phyloP scores from a whole-genome alignment of 2,113 vertebrate species.

The Peromyscus maniculatus region DNA sequence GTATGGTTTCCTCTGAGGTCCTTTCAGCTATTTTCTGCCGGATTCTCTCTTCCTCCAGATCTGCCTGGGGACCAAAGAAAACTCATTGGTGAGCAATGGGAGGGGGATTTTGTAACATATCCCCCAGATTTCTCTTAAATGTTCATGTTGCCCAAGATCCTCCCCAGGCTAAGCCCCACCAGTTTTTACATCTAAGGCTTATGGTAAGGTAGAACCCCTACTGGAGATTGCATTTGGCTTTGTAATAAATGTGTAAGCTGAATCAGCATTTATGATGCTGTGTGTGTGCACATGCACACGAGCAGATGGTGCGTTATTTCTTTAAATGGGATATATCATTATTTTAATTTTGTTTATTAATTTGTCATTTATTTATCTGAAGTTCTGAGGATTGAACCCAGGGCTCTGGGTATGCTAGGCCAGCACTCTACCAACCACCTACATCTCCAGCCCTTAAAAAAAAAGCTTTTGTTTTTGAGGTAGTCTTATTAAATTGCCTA shows the following conservation, averaged over 20 bases:
- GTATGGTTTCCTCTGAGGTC: conserved; percentile 89
- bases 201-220: neutral
- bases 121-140: neutral
- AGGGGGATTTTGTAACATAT: too few relatives aligned
- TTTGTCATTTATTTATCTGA: neutral
- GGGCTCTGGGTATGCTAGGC: neutral
- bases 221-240: neutral
- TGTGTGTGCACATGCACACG: neutral
- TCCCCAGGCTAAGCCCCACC: neutral
- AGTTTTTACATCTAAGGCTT: neutral
- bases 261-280: neutral
- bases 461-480: neutral
- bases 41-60: conserved; percentile 95
- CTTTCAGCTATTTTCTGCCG: conserved; percentile 93
- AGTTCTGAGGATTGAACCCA: neutral
- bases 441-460: neutral
- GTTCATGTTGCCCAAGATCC: neutral
- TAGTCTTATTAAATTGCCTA: neutral
- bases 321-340: neutral
- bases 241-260: neutral
- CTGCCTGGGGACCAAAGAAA: conserved; percentile 88
- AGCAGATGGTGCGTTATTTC: neutral
- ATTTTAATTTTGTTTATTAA: neutral
- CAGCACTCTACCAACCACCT: neutral
- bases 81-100: conserved; percentile 77